Evolutionary conservation across 2,888 invertebrate genomes (phyloP), one percentile per base, ranked within the genome.

Genomic region (Drosophila infuscata): DNA sequence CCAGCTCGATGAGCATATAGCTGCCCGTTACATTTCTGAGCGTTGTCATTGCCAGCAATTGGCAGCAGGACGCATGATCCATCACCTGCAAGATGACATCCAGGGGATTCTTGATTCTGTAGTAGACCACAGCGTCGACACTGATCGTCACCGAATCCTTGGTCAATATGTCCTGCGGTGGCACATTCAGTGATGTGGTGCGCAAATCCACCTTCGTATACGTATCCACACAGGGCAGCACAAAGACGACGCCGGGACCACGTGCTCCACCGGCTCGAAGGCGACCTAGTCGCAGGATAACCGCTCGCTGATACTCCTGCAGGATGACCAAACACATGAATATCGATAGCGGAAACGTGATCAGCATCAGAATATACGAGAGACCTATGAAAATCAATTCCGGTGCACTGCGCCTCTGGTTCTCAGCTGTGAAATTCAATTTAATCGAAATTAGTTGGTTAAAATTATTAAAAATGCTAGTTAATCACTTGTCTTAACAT

Each of bases 81-180:
- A 94, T 95, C 11, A 97, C 96, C 92, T 94, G 95, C 56, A 96
- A 95, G 5, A 96, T 95, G 0, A 96, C 96, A 88, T 95, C 96
- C 25, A 96, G 92, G 0, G 96, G 96, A 88, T 96, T 95, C 79
- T 95, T 95, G 67, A 97, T 95, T 73, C 96, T 94, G 89, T 96
- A 97, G 92, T 97, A 97, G 29, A 97, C 96, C 0, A 97, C 96
- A 1, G 98, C 98, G 89, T 98, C 98, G 0, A 98, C 98, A 32
- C 96, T 96, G 8, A 98, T 97, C 0, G 98, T 98, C 41, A 98
- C 98, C 0, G 97, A 97, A 93, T 98, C 98, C 93, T 96, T 96
- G 33, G 98, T 98, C 62, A 98, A 94, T 65, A 93, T 95, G 92
- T 95, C 95, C 88, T 95, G 95, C 3, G 95, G 94, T 11, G 95